Evolutionary conservation across 1,140 invertebrate genomes (phyloP).

Genomic region (Grapholita molesta): DNA sequence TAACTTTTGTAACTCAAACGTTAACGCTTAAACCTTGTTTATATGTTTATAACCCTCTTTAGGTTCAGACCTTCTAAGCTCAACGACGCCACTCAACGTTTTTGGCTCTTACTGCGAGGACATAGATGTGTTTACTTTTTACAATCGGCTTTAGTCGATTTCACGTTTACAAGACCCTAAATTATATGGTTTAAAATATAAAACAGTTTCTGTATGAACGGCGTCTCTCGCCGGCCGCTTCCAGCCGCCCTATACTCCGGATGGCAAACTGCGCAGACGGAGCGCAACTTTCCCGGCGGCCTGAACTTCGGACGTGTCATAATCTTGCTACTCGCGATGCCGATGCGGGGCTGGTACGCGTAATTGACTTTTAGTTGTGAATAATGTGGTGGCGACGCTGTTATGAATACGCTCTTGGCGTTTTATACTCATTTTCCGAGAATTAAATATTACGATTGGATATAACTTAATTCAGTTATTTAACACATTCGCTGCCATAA

Average conservation of each 20-base stretch:
- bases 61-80: no score
- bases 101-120: no score
- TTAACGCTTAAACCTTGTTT: no score
- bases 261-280: constrained; percentile 40
- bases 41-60: no score
- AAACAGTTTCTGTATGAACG: neutral
- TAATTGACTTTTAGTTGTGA: constrained; percentile 15
- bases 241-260: constrained; percentile 18
- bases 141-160: no score
- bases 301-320: constrained; percentile 48
- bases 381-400: neutral
- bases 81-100: no score
- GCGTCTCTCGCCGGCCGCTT: constrained; percentile 20
- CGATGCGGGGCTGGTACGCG: neutral
- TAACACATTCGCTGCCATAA: no score
- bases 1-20: neutral
- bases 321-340: constrained; percentile 32
- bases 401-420: neutral
- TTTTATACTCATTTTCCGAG: neutral
- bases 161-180: no score
- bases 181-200: no score
- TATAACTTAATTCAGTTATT: no score
- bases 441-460: no score
- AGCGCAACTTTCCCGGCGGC: constrained; percentile 41
- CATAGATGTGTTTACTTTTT: no score